Percentiles rank a stretch among this genome's conserved stretches.
Evolutionary conservation across 1,140 invertebrate genomes (phyloP).

Genomic region (Drosophila albomicans): DNA sequence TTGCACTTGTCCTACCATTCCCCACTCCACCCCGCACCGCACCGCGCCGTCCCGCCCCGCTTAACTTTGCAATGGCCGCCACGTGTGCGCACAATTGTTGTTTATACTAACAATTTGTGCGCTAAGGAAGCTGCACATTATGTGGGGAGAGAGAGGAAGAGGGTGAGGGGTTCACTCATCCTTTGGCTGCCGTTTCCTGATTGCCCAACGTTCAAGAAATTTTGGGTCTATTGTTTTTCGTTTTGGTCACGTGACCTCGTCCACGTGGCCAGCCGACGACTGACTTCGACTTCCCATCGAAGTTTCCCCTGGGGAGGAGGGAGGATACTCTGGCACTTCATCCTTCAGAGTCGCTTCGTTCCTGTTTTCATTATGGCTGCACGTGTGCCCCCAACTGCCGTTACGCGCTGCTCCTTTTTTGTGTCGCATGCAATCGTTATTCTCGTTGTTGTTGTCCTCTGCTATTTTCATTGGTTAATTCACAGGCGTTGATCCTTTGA

Average conservation of each 20-base stretch:
- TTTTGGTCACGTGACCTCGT: slow-evolving; percentile 59
- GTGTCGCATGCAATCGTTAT: slow-evolving; percentile 7
- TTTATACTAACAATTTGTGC: slow-evolving; percentile 85
- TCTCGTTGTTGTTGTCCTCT: too few relatives aligned
- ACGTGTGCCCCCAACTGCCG: slow-evolving; percentile 50
- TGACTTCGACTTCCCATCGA: slow-evolving; percentile 47
- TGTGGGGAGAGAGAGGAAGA: neutral
- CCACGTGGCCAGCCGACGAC: slow-evolving; percentile 53
- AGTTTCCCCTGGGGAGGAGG: slow-evolving; percentile 51
- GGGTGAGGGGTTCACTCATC: slow-evolving; percentile 5
- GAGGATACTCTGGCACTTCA: slow-evolving; percentile 20
- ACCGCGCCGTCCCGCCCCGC: slow-evolving; percentile 20
- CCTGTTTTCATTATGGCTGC: slow-evolving; percentile 71
- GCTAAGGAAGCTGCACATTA: slow-evolving; percentile 75
- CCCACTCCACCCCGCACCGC: slow-evolving; percentile 25
- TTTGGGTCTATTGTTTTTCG: slow-evolving; percentile 70
- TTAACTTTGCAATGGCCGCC: slow-evolving; percentile 70
- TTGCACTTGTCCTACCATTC: slow-evolving; percentile 66
- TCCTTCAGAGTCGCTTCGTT: slow-evolving; percentile 47
- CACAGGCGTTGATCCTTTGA: slow-evolving; percentile 80
- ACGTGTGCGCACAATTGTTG: slow-evolving; percentile 82
- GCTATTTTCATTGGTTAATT: slow-evolving; percentile 57
- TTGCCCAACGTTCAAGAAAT: slow-evolving; percentile 64
- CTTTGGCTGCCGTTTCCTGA: slow-evolving; percentile 51
- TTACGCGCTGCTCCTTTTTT: slow-evolving; percentile 2